Base-by-base conservation (phyloP, 2,797 vertebrate genomes). In the Huso huso region DNA sequence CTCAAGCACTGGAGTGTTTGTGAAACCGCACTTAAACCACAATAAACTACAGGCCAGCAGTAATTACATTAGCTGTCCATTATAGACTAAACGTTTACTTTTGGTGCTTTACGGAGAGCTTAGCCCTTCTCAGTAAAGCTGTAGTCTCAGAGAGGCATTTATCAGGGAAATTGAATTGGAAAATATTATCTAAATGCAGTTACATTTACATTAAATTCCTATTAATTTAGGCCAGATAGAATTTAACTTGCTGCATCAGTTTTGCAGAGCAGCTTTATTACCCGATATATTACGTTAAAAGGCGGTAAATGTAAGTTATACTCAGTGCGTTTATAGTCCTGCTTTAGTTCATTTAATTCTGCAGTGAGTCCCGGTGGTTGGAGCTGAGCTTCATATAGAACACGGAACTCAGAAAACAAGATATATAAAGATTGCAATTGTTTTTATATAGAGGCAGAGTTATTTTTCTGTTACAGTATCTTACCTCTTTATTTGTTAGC, bases 161-260 rank as follows among this genome's bases (percentile, higher is more conserved):
- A 49, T 67, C 66, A 73, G 62, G 72, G 69, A 78, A 70, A 73
- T 51, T 69, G 70, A 55, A 52, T 64, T 67, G 70, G 71, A 76
- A 77, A 74, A 58, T 51, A 58, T 64, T 12, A 4, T 69, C 65
- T 69, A 67, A 74, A 74, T 71, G 69, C 67, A 50, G 66, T 71
- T 72, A 6, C 68, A 66, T 79, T 80, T 76, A 65, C 64, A 53
- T 63, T 64, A 65, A 61, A 50, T 23, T 0, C 6, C n/a, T 67
- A 48, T 73, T 69, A 69, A 73, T 75, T 73, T 73, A 57, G 6
- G 49, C 64, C 51, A 61, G 68, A 15, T 66, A 68, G 69, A 76
- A 64, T 58, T 68, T 68, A 64, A 68, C 65, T 68, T 48, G 50
- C 50, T 57, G 13, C 57, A 59, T 72, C 64, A 10, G 59, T 72